Percentiles rank a stretch among this genome's conserved stretches.
Conservation (phyloP, 1,140 invertebrate genomes). For the Drosophila quadrilineata region DNA sequence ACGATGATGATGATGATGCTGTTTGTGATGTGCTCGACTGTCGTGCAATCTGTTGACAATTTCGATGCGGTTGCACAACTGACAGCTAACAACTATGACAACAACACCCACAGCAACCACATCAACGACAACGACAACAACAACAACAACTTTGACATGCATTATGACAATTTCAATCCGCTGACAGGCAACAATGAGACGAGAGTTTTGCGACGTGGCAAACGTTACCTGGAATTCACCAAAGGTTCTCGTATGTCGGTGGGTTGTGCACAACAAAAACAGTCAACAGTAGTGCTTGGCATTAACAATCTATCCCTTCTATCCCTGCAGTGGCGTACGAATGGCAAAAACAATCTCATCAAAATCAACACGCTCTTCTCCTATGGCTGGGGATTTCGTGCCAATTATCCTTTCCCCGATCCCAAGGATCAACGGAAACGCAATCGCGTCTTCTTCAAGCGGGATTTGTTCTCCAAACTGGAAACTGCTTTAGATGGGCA, state of each 20-base stretch:
- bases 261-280: slow-evolving; percentile 6
- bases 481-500: slow-evolving; percentile 82
- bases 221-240: slow-evolving; percentile 57
- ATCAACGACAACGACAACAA: slow-evolving; percentile 39
- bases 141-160: slow-evolving; percentile 45
- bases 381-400: slow-evolving; percentile 82
- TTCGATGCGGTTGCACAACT: slow-evolving; percentile 18
- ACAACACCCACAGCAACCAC: slow-evolving; percentile 7
- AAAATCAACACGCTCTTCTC: slow-evolving; percentile 82
- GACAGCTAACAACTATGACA: background rate
- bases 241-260: slow-evolving; percentile 72
- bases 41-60: slow-evolving; percentile 42
- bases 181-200: slow-evolving; percentile 45
- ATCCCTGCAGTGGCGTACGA: slow-evolving; percentile 81
- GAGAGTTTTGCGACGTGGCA: slow-evolving; percentile 56
- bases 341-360: slow-evolving; percentile 82
- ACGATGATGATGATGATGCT: slow-evolving; percentile 12
- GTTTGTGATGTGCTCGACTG: slow-evolving; percentile 8
- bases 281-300: background rate
- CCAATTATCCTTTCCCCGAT: slow-evolving; percentile 83
- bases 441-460: slow-evolving; percentile 56
- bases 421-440: slow-evolving; percentile 54
- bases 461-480: slow-evolving; percentile 80
- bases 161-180: slow-evolving; percentile 42
- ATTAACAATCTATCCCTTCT: background rate